Base-by-base conservation (phyloP, 1,140 invertebrate species). In the Nylanderia fulva region DNA sequence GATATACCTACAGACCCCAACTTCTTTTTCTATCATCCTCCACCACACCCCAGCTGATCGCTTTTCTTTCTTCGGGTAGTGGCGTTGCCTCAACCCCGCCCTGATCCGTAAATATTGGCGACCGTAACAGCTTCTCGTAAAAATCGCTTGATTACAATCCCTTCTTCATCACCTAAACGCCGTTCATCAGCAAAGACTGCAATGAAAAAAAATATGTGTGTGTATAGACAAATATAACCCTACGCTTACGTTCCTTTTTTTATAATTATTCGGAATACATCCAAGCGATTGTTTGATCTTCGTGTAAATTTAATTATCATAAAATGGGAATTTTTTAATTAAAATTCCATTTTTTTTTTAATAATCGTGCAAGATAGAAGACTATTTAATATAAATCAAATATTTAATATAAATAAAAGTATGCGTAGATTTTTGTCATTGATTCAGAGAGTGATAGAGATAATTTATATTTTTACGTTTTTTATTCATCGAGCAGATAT, bases 71-170 rank as follows among this genome's bases (percentile, higher is more conserved):
- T 58, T 77, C 88, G 45, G 71, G 42, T 29, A 75, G 58, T 48
- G 88, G 64, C 72, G 75, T 77, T 79, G 71, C 71, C 64, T 80
- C 42, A 89, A 88, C 89, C 85, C 75, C 86, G 74, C 89, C 87
- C 87, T 86, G 90, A 90, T 90, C 89, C 88, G 87, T 91, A 91
- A 91, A 91, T 91, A 91, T 91, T 91, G 88, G 88, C 91, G 75
- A 74, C 71, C 84, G 86, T 91, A 90, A 91, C 88, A 77, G 84
- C 85, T 88, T 66, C 85, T 92, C 91, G 88, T 91, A 92, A 91
- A 92, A 92, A 91, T 92, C 88, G 85, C 90, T 90, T 91, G 89
- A 92, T 92, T 91, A 90, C 86, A 87, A 88, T 80, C 77, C 68
- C 86, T 72, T 86, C 85, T 84, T 85, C 88, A 74, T 91, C 90